These are phyloP conservation scores for Columba livia DNA, from an alignment of 2,113 vertebrate species.

Conservation along the genomic window DNA sequence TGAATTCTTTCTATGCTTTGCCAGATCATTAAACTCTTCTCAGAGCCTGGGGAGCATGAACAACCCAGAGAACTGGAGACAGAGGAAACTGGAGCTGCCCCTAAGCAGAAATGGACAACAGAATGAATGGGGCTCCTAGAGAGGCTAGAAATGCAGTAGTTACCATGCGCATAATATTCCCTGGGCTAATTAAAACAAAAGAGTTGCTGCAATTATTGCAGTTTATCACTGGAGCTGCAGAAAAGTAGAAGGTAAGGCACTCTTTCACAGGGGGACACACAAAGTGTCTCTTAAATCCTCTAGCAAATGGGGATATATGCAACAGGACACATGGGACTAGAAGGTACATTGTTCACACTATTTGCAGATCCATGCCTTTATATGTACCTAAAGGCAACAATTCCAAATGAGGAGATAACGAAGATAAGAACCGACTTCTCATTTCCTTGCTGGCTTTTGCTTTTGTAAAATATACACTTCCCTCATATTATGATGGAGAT, in stretches of 20 bases:
- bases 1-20: not conserved
- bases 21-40: not conserved
- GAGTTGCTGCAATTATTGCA: not conserved
- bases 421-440: not conserved
- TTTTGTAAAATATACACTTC: not conserved
- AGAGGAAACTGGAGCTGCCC: not conserved
- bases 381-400: not conserved
- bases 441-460: not conserved
- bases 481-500: not conserved
- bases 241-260: not conserved
- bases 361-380: not conserved
- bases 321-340: not conserved
- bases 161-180: not conserved
- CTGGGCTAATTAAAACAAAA: not conserved
- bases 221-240: not conserved
- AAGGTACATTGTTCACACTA: not conserved
- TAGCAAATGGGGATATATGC: accelerated
- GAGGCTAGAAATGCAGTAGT: not conserved
- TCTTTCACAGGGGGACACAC: not conserved
- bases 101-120: not conserved
- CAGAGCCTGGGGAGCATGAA: not conserved
- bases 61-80: not conserved
- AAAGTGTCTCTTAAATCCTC: not conserved
- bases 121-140: not conserved
- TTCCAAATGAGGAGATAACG: not conserved